Base-by-base conservation (phyloP, 2,888 invertebrate genomes). In the Yponomeuta sedellus region DNA sequence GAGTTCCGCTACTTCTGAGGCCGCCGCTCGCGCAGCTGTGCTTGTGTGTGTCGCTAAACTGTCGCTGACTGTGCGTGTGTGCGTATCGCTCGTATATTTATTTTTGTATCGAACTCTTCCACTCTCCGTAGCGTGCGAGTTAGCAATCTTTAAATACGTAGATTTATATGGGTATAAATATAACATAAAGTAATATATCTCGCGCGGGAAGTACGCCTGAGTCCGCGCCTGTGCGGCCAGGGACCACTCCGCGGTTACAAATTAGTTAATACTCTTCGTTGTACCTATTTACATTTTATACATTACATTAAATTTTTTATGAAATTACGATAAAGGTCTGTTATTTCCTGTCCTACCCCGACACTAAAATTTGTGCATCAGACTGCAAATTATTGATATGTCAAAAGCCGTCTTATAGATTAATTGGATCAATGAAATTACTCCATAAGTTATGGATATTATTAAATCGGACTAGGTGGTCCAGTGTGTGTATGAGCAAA, bases 1-100 rank as follows among this genome's bases (percentile, higher is more conserved):
- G 97, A 97, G 93, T 97, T 97, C 90, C 94, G 97, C 87, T 97
- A 97, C 92, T 97, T 97, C 92, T 97, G 94, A 34, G 34, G 93
- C 78, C 77, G 22, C 72, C 72, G 2, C 77, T 80, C 56, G 74
- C 79, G 16, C 79, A 81, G 69, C 79, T 73, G 72, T 71, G 70
- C 69, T 66, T 66, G 61, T 52, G 66, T 52, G 59, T 44, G 52
- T 28, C 12, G 44, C 66, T 62, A 61, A 58, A 34, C n/a, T 22
- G 10, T 44, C 34, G 34, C 34, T 34, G 34, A 34, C 34, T 34
- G 34, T 34, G 10, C 59, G 19, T 57, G 62, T 39, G 62, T 39
- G 39, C 20, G 57, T 57, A 57, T 20, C n/a, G 57, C 57, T n/a
- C 12, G 6, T 59, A 20, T 59, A 59, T 20, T 12, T 22, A 59